Evolutionary conservation across 2,113 vertebrate species (phyloP), one percentile per base, ranked within the genome.

Genomic region (Nibea coibor): DNA sequence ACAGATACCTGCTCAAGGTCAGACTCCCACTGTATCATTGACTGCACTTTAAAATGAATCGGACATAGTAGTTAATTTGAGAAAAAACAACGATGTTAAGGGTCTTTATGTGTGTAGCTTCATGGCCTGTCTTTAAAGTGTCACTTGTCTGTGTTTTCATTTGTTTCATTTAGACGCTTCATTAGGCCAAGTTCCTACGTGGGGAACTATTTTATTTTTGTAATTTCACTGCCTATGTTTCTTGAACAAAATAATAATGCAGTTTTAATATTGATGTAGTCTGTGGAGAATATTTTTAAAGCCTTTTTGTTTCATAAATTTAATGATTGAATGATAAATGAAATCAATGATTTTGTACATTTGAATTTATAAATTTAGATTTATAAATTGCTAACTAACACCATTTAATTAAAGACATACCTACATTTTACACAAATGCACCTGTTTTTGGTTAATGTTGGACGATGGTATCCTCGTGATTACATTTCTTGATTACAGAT

Each of bases 1-100:
- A 99, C 94, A 95, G 97, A 84, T 99, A 98, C 91, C 95, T 99
- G 58, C 96, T 99, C 22, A 98, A 99, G 98, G 98, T 99, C 90
- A 87, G 90, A 43, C 31, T 28, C 50, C 1, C 9, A 1, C 19
- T 24, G 17, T 4, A 12, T 1, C 47, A 35, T 1, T 75, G 28
- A 22, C 26, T 50, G 16, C 42, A 45, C 0, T 50, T 35, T 22
- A 4, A 9, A 62, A 24, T 24, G 11, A 28, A 24, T 12, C 5
- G 5, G 20, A 7, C 6, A 39, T 39, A 39, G 43, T 14, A 9
- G 10, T 59, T 61, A 20, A 10, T 35, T 4, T 61, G 9, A 59
- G 7, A 28, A 31, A 28, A 31, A 47, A 14, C 35, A 39, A 6
- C 8, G 2, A 8, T 8, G 7, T 39, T 9, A 39, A 39, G 35